Base-by-base conservation (phyloP, 2,888 invertebrate genomes). In the Salticus scenicus region DNA sequence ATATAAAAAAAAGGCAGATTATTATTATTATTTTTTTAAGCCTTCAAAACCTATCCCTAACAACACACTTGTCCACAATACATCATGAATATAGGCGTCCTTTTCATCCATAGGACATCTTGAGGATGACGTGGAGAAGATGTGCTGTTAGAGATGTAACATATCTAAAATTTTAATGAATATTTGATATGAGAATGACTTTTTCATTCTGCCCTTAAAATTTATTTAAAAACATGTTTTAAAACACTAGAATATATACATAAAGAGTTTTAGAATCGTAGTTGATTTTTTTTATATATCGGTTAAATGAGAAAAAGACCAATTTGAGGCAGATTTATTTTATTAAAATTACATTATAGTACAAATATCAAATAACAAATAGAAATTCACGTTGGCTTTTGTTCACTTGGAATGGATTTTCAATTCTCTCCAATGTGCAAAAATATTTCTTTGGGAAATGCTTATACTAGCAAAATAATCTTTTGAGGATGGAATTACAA, bases 261-360 rank as follows among this genome's bases (percentile, higher is more conserved):
- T 33, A 1, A 33, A 8, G 24, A 2, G 17, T 33, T 30, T 37
- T 37, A 10, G 10, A 37, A 8, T 17, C 1, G n/a, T 57, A 17
- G n/a, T n/a, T n/a, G n/a, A n/a, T 8, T 14, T 57, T 57, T 57
- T 57, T 17, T 17, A 20, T 14, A 57, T 57, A 14, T 8, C 8
- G 17, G 17, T 24, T 12, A 57, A 57, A 20, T 24, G 20, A 57
- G 4, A 57, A 17, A 24, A 17, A 24, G 24, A 57, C 0, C 0
- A 30, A 14, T 31, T 30, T 30, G 1, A 30, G 4, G 17, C 31
- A 66, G 1, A 31, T 31, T 66, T 27, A 37, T 74, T 74, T 75
- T 75, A 75, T 75, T 75, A 75, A 75, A 75, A 75, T 51, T 75
- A 75, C 75, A 75, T 27, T 75, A 75, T 75, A 75, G 30, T 75